Base-by-base conservation (phyloP, 2,888 invertebrate species). In the Coenonympha arcania region DNA sequence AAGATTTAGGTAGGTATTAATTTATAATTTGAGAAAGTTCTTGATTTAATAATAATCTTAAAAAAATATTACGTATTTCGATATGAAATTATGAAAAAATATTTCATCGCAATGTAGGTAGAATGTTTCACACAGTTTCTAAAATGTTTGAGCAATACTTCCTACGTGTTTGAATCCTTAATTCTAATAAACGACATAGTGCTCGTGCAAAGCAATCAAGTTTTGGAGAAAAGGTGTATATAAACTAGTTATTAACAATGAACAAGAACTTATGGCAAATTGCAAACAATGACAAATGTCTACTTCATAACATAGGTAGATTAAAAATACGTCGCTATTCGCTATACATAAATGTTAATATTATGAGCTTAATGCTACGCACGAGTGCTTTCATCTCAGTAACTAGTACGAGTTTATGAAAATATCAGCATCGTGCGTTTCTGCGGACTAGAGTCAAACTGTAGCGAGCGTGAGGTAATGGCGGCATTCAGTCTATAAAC, bases 401-500 rank as follows among this genome's bases (percentile, higher is more conserved):
- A 16, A 15, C 16, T 8, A 33, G 42, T 48, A 46, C 46, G 34
- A 28, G 15, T 26, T 36, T 26, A 34, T 44, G 43, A 52, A 60
- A 50, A 62, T 58, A 63, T 68, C 64, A 68, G 67, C 71, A 63
- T 60, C 66, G 73, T 68, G 74, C 76, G 76, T 76, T 78, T 77
- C 73, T 73, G 70, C 64, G 76, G 85, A 85, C 85, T 85, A 84
- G 85, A 85, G 77, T 70, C 61, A 66, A 74, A 76, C 74, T 75
- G 77, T 74, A 78, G 81, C 81, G 77, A 81, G 80, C 80, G 85
- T 83, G 86, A 86, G 86, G 86, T 86, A 86, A 85, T 81, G 78
- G 82, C 76, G 85, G 86, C 80, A 69, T 85, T 89, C 89, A 89
- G 89, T 89, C 89, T 89, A 89, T 86, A 83, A 88, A 88, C 88